Conservation (phyloP, 2,797 vertebrate genomes). For the Propithecus perrieri region DNA sequence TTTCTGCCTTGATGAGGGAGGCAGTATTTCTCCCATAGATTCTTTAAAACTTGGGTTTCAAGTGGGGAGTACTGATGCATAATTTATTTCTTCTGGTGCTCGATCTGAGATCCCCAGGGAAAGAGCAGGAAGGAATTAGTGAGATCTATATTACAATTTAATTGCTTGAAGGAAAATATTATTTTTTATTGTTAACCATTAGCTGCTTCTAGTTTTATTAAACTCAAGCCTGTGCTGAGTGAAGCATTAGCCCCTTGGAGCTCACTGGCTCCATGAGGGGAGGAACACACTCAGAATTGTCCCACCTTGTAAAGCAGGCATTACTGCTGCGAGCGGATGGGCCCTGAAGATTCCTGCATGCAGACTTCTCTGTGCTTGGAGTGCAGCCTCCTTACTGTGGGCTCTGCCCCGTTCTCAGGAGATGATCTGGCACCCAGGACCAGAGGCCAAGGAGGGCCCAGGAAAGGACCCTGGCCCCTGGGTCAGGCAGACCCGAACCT, state of each 20-base stretch:
- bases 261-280: constrained; percentile 30
- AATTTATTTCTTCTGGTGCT: constrained; percentile 85
- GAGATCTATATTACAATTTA: constrained; percentile 86
- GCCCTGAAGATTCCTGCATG: neutral
- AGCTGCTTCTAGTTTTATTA: constrained; percentile 85
- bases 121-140: constrained; percentile 87
- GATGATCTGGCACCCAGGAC: neutral
- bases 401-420: neutral
- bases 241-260: constrained; percentile 62
- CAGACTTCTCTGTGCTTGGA: neutral
- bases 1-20: constrained; percentile 80
- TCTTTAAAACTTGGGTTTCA: constrained; percentile 80
- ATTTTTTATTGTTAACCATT: constrained; percentile 87
- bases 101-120: constrained; percentile 84
- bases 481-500: neutral
- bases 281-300: constrained; percentile 39
- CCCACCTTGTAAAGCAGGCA: constrained; percentile 64
- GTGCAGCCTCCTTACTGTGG: neutral
- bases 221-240: constrained; percentile 70
- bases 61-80: constrained; percentile 76
- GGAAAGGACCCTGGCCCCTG: neutral
- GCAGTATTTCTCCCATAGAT: constrained; percentile 78
- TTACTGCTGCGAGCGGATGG: neutral
- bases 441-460: neutral
- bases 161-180: constrained; percentile 88